Percentiles rank a stretch among this genome's conserved stretches.
These are phyloP conservation scores for Thereva nobilitata DNA, from an alignment of 2,888 invertebrate species.

Conservation along the genomic window DNA sequence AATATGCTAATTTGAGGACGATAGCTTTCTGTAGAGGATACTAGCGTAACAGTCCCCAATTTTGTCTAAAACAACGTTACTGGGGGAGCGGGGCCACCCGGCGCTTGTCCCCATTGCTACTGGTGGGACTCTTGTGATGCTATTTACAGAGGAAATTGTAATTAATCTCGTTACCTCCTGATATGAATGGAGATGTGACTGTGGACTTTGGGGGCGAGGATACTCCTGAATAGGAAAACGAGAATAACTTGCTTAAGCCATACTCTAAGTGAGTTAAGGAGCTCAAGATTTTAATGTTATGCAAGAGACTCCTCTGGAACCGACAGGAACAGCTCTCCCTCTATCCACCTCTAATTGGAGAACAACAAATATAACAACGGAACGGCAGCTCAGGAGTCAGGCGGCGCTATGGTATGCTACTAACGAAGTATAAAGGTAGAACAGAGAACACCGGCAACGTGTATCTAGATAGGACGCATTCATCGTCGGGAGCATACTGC, in stretches of 20 bases:
- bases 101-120: background rate
- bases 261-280: constrained; percentile 9
- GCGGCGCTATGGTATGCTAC: no score
- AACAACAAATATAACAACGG: no score
- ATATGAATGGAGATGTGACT: constrained; percentile 35
- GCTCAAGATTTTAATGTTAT: constrained; percentile 6
- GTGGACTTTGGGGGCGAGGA: background rate
- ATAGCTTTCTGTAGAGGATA: constrained; percentile 20
- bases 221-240: background rate
- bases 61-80: constrained; percentile 17
- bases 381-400: no score
- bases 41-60: constrained; percentile 9
- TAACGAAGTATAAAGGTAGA: no score
- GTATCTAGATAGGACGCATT: no score
- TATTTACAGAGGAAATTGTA: constrained; percentile 39
- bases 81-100: background rate
- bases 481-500: no score
- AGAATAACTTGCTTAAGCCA: constrained; percentile 10
- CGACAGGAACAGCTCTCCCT: no score
- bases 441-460: no score
- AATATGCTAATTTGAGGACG: constrained; percentile 34
- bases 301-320: background rate
- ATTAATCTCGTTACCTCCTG: constrained; percentile 40
- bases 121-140: constrained; percentile 36
- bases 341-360: no score